A percentile compares a stretch with the other conserved stretches of the same genome.
Evolutionary conservation across 2,888 invertebrate genomes (phyloP).

Genomic region (Litoditis marina): DNA sequence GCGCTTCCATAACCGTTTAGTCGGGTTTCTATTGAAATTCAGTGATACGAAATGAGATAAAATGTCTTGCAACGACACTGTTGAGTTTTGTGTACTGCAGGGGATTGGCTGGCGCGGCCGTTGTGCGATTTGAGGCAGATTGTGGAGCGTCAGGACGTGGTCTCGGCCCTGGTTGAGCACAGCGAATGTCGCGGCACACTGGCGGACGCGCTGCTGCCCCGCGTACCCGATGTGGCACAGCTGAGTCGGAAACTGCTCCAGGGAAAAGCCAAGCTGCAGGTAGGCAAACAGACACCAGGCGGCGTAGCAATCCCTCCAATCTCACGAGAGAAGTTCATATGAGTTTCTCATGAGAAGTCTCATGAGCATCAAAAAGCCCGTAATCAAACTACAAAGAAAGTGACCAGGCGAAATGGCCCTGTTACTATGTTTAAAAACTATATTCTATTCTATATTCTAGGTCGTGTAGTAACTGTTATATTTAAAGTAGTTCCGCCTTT

Average conservation of each 20-base stretch:
- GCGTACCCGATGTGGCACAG: conserved; percentile 48
- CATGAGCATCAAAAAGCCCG: background rate
- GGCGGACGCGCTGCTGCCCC: conserved; percentile 37
- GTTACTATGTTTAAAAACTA: too few relatives aligned
- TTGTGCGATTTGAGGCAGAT: conserved; percentile 44
- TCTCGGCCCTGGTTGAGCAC: conserved; percentile 43
- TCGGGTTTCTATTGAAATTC: too few relatives aligned
- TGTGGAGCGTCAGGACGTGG: conserved; percentile 50
- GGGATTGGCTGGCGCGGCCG: conserved; percentile 58
- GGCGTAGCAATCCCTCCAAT: too few relatives aligned
- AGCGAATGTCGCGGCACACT: conserved; percentile 30
- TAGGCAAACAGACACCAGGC: background rate
- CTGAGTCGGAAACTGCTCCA: conserved; percentile 36
- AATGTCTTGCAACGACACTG: too few relatives aligned
- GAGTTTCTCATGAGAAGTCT: background rate
- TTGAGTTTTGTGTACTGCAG: conserved; percentile 26
- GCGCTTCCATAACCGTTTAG: background rate
- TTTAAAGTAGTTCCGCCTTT: too few relatives aligned
- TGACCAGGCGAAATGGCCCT: too few relatives aligned
- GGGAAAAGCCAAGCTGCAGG: conserved; percentile 26
- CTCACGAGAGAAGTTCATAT: too few relatives aligned
- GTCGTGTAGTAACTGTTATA: too few relatives aligned
- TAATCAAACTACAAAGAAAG: too few relatives aligned
- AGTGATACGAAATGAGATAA: too few relatives aligned
- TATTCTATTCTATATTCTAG: too few relatives aligned